These are phyloP conservation scores for Drosophila neocordata DNA, from an alignment of 1,140 invertebrate species.

Conservation along the genomic window DNA sequence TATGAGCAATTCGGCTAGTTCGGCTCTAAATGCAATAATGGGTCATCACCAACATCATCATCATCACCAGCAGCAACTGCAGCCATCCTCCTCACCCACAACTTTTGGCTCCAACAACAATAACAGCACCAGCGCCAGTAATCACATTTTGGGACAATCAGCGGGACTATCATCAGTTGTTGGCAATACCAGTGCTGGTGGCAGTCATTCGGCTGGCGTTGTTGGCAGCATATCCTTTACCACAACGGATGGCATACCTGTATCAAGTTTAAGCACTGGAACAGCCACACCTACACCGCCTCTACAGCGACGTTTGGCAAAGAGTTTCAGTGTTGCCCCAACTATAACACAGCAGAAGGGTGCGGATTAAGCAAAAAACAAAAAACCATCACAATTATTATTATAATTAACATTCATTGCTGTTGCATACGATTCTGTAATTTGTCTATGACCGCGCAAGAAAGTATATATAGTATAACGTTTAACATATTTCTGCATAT, in stretches of 20 bases:
- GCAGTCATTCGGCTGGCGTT: slow-evolving; percentile 77
- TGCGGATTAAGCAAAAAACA: slow-evolving; percentile 44
- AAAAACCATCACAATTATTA: not conserved
- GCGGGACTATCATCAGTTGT: slow-evolving; percentile 26
- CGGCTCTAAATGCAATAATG: slow-evolving; percentile 76
- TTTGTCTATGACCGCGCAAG: not conserved
- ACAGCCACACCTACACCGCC: slow-evolving; percentile 89
- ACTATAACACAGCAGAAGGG: slow-evolving; percentile 83
- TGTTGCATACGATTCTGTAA: not conserved
- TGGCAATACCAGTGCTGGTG: slow-evolving; percentile 63
- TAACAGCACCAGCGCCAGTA: slow-evolving; percentile 28
- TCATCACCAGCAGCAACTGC: slow-evolving; percentile 31
- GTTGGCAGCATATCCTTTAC: slow-evolving; percentile 72
- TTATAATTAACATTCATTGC: slow-evolving; percentile 3
- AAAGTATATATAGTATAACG: not conserved
- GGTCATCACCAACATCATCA: slow-evolving; percentile 65
- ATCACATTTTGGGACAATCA: slow-evolving; percentile 18
- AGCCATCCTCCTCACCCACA: slow-evolving; percentile 32
- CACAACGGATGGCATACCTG: slow-evolving; percentile 36
- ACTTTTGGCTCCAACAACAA: slow-evolving; percentile 21
- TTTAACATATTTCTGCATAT: no score
- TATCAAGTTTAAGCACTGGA: slow-evolving; percentile 18
- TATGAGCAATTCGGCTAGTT: slow-evolving; percentile 77
- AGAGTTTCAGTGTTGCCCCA: slow-evolving; percentile 93
- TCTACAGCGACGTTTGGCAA: slow-evolving; percentile 91